These are phyloP conservation scores for Leiothrix lutea DNA, from an alignment of 2,113 vertebrate species.

Conservation along the genomic window DNA sequence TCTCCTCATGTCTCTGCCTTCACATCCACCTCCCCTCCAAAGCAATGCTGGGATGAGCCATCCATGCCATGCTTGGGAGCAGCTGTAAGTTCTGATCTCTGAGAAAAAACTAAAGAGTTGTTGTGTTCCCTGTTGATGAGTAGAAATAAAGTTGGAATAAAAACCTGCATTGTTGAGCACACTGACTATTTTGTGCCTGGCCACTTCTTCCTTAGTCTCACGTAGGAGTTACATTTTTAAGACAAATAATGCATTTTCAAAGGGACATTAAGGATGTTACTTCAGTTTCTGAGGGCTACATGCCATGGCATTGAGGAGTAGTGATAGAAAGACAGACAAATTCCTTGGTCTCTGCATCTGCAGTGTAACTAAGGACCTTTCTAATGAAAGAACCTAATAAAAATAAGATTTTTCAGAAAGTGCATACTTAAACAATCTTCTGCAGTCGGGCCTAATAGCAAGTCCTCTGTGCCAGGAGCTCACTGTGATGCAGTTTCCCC, in stretches of 20 bases:
- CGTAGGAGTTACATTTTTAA: neutral
- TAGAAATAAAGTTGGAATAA: neutral
- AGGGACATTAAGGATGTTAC: neutral
- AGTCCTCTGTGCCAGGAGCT: neutral
- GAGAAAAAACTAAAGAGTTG: neutral
- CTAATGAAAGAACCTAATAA: neutral
- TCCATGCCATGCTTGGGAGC: neutral
- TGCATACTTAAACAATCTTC: neutral
- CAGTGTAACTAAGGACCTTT: neutral
- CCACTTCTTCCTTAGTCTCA: neutral
- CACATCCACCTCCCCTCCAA: neutral
- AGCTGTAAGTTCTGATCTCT: neutral
- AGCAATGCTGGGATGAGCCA: neutral
- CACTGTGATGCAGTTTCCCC: neutral
- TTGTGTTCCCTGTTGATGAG: neutral
- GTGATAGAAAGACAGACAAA: neutral
- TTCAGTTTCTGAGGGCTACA: neutral
- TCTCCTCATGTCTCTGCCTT: neutral
- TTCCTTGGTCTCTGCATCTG: neutral
- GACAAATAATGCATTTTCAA: neutral
- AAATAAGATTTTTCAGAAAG: neutral
- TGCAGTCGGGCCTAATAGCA: neutral
- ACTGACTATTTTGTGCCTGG: neutral
- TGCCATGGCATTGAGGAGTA: neutral
- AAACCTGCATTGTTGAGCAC: slow-evolving; percentile 9